phyloP scores from a whole-genome alignment of 1,140 invertebrate genomes.

The Lamellibrachia luymesi region DNA sequence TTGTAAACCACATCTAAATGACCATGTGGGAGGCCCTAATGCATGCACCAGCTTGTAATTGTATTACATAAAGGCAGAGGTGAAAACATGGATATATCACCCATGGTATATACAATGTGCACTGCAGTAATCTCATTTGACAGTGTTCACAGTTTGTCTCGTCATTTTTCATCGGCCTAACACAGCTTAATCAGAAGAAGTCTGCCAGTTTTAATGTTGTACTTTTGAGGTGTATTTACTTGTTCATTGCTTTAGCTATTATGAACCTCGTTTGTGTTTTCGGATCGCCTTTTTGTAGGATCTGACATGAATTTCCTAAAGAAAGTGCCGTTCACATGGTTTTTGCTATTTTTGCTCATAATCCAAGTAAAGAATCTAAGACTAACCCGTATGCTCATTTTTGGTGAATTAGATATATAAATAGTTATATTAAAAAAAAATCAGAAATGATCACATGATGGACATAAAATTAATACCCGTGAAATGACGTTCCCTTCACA shows the following conservation, averaged over 20 bases:
- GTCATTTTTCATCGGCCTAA: background rate
- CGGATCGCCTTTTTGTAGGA: background rate
- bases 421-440: too few relatives aligned
- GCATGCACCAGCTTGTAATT: background rate
- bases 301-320: background rate
- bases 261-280: background rate
- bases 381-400: too few relatives aligned
- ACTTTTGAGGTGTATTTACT: background rate
- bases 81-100: background rate
- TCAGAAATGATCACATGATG: too few relatives aligned
- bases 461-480: too few relatives aligned
- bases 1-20: background rate
- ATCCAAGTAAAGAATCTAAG: too few relatives aligned
- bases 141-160: background rate
- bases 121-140: background rate
- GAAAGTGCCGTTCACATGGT: too few relatives aligned
- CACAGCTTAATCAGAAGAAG: background rate
- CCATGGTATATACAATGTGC: background rate
- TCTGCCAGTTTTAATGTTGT: background rate
- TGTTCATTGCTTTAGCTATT: background rate
- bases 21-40: background rate
- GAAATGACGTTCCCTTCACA: too few relatives aligned
- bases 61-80: background rate
- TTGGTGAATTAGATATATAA: too few relatives aligned
- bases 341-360: too few relatives aligned